Evolutionary conservation across 2,113 vertebrate species (phyloP), one percentile per base, ranked within the genome.

Genomic region (Zosterops hypoxanthus): DNA sequence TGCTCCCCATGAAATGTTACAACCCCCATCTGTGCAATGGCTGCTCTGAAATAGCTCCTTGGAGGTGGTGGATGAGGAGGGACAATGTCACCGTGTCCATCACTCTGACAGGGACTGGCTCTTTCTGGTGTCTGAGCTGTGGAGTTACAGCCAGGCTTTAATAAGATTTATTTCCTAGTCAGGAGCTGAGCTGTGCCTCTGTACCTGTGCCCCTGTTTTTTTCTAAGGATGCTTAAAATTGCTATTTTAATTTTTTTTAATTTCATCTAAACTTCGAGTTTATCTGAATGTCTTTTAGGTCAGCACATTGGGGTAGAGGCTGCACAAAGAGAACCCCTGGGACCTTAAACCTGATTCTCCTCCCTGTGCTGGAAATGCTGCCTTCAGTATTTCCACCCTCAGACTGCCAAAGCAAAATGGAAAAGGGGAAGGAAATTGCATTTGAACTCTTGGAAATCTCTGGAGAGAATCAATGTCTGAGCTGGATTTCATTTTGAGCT

Each of bases 91-190:
- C 75, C 9, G 52, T 8, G 78, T 64, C 88, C 90, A 90, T 94
- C 88, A 78, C 76, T 86, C 31, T 60, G 94, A 81, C 66, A 64
- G 31, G 88, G 83, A 39, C 88, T 78, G 82, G 88, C 56, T 93
- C 56, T 71, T 90, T 20, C 18, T 2, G 11, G 20, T 31, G 39
- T 26, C 76, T 52, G 42, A 86, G 82, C 85, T 47, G 41, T 1
- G 3, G 1, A 88, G 76, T 47, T 71, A 46, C 59, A 55, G 76
- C 82, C 59, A 77, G 60, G 31, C 68, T 80, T 56, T 60, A 83
- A 68, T 56, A 47, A 75, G 68, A 81, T 94, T 93, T 83, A 81
- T 36, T 44, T 52, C 52, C 36, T 86, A 77, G 66, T 88, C 52
- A 92, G 52, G 52, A 59, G 21, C 29, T 33, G 60, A 90, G 52